Evolutionary conservation across 1,140 invertebrate genomes (phyloP), one percentile per base, ranked within the genome.

Genomic region (Calliopsis andreniformis): DNA sequence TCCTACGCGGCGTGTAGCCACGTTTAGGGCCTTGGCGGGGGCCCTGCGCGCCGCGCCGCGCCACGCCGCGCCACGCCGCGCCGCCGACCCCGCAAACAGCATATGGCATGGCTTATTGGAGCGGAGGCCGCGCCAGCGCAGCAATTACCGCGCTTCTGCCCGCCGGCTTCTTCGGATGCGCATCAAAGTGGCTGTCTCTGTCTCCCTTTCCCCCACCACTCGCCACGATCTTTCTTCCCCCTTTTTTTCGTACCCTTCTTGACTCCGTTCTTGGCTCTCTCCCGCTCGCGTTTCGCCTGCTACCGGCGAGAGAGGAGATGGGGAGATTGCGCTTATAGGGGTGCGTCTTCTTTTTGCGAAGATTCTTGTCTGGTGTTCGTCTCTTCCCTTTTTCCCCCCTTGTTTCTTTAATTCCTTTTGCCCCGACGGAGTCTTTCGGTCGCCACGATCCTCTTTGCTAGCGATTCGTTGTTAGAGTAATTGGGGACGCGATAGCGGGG

Each of bases 71-170:
- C n/a, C 32, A 32, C 45, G 56, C 43, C 61, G 18, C 39, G 35
- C 39, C 47, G 30, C 56, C 63, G 42, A 25, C 66, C 66, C 77
- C 73, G 78, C 67, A 68, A 53, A 77, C 20, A 70, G 86, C 82
- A 87, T 84, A 85, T 82, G 86, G 88, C 66, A 79, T 72, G 78
- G 84, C 86, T 87, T 87, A 87, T 87, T 84, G 84, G 80, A 87
- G 84, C 83, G 77, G 84, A 85, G 85, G 70, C 82, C 79, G 68
- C 82, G 78, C 56, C 79, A 68, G 78, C 79, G 61, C 78, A 80
- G 86, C 87, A 89, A 89, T 90, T 90, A 90, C 87, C 82, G 85
- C 79, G 62, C 64, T 78, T 70, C 80, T 78, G 79, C 76, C 83
- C 84, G 68, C 73, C 79, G 82, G 84, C 83, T 86, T 67, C 83